Percentiles rank a stretch among this genome's conserved stretches.
These are phyloP conservation scores for Bufo bufo DNA, from an alignment of 2,113 vertebrate species.

Conservation along the genomic window DNA sequence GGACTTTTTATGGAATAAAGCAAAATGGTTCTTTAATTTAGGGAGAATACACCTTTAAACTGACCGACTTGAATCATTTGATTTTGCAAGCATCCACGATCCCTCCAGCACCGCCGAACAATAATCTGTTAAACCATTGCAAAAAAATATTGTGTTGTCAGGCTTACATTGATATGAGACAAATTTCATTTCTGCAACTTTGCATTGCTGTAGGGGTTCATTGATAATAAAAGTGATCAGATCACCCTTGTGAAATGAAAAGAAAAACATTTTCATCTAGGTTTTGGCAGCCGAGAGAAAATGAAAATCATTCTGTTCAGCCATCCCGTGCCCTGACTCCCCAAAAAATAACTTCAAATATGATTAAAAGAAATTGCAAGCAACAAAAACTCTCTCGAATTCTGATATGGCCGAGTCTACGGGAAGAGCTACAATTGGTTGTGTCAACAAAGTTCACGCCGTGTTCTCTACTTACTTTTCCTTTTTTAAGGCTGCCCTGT, in stretches of 20 bases:
- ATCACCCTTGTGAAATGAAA: not conserved
- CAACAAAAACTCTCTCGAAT: conserved; percentile 14
- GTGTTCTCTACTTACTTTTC: conserved; percentile 38
- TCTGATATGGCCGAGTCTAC: not conserved
- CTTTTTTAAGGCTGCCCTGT: conserved; percentile 40
- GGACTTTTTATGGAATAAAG: too few relatives aligned
- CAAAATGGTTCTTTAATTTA: not conserved
- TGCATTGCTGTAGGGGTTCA: not conserved
- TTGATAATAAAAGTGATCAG: not conserved
- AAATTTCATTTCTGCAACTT: not conserved
- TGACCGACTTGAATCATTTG: not conserved
- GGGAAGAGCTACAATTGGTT: conserved; percentile 8
- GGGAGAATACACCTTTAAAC: not conserved
- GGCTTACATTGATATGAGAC: not conserved
- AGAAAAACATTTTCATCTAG: not conserved
- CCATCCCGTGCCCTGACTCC: not conserved
- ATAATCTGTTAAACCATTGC: not conserved
- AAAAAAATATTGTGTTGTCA: not conserved
- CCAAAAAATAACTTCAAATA: not conserved
- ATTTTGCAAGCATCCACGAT: not conserved
- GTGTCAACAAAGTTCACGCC: conserved; percentile 1
- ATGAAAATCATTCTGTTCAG: not conserved
- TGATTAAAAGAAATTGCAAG: not conserved
- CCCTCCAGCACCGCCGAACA: not conserved
- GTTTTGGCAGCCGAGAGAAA: not conserved